Conservation (phyloP, 2,797 vertebrate species). For the Carduelis carduelis region DNA sequence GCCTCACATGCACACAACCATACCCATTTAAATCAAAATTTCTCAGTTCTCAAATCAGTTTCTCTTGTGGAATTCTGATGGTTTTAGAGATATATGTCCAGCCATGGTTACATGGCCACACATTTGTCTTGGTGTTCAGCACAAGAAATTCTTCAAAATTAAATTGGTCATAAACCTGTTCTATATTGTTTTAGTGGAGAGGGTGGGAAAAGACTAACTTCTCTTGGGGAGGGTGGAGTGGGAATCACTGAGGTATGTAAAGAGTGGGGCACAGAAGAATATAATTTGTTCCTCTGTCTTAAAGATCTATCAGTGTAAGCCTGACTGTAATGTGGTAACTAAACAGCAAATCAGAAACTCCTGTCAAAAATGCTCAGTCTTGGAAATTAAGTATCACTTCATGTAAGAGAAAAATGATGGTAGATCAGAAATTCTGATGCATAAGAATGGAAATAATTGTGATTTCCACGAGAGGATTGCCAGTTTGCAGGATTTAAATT, state of each 20-base stretch:
- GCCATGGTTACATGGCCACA: background rate
- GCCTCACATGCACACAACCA: background rate
- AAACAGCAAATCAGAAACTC: constrained; percentile 43
- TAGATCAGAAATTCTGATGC: constrained; percentile 38
- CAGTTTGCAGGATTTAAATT: constrained; percentile 66
- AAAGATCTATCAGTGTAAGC: background rate
- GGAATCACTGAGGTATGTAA: background rate
- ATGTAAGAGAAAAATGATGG: constrained; percentile 37
- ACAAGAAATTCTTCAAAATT: background rate
- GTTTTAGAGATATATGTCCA: background rate
- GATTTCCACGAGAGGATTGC: constrained; percentile 67
- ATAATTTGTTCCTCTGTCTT: constrained; percentile 14
- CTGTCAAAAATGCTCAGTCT: constrained; percentile 37
- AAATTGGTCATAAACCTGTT: background rate
- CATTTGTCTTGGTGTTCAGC: accelerated
- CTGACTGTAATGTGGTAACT: background rate
- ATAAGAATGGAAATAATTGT: constrained; percentile 57
- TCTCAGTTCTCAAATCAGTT: too few relatives aligned
- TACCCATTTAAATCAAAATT: background rate
- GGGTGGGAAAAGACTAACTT: background rate
- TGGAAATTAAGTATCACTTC: constrained; percentile 60
- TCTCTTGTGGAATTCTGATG: background rate
- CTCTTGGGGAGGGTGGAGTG: background rate
- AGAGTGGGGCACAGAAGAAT: background rate
- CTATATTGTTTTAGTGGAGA: background rate